phyloP scores from a whole-genome alignment of 2,113 vertebrate species.

The Gobius niger region DNA sequence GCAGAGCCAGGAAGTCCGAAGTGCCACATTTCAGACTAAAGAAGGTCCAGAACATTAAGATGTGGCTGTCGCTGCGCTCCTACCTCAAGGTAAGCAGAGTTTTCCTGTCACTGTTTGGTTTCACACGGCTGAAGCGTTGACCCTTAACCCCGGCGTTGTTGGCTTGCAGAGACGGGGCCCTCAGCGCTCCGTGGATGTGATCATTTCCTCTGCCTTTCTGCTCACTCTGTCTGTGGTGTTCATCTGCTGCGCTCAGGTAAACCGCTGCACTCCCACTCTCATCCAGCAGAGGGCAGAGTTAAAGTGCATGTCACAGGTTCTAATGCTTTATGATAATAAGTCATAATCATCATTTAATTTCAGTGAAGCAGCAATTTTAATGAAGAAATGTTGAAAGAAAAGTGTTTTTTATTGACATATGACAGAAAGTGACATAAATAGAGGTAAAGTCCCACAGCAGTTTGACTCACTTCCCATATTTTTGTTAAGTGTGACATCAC shows the following conservation, averaged over 20 bases:
- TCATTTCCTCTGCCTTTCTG: constrained; percentile 85
- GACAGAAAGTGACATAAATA: too few species aligned
- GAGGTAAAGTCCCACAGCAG: too few species aligned
- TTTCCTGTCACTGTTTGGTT: background rate
- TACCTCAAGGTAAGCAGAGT: constrained; percentile 87
- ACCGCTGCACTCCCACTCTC: too few species aligned
- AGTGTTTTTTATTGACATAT: too few species aligned
- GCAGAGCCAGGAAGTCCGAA: constrained; percentile 94
- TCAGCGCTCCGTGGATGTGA: constrained; percentile 96
- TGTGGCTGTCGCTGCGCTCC: constrained; percentile 98
- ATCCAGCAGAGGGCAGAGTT: too few species aligned
- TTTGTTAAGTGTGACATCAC: too few species aligned
- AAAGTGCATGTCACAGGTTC: too few species aligned
- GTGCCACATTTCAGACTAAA: constrained; percentile 97
- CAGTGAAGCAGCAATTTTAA: too few species aligned
- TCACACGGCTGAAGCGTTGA: background rate
- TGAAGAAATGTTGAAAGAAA: too few species aligned
- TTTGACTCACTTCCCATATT: too few species aligned
- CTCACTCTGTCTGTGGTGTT: constrained; percentile 96
- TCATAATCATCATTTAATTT: too few species aligned
- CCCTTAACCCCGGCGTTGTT: constrained; percentile 61
- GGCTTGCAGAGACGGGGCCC: constrained; percentile 73
- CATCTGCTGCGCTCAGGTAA: constrained; percentile 99
- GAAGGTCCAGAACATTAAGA: constrained; percentile 99
- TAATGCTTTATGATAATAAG: too few species aligned